Base-by-base conservation (phyloP, 2,113 vertebrate genomes). In the Ptilonorhynchus violaceus region DNA sequence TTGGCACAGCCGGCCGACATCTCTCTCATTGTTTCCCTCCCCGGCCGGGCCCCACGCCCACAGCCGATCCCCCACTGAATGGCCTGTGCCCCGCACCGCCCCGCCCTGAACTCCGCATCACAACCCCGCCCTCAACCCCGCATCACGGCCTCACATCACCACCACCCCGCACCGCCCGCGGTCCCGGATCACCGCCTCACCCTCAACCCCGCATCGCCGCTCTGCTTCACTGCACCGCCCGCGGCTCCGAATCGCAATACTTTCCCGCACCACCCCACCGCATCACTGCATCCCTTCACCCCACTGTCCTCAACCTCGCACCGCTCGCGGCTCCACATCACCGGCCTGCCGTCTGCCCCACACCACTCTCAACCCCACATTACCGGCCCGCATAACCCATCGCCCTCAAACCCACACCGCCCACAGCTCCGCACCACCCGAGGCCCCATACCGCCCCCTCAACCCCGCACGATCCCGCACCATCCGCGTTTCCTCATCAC, bases 91-190 rank as follows among this genome's bases (percentile, higher is more conserved):
- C n/a, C 58, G n/a, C 23, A 10, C 14, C 13, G 3, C 37, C 46
- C 10, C 0, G 7, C 25, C 37, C 11, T n/a, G n/a, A n/a, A n/a
- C 15, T 15, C 35, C 5, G 5, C 17, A 56, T 22, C 27, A 17
- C 16, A 3, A 12, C 16, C 28, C 23, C 30, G 5, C 13, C 28
- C 52, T 12, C 53, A 11, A 30, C 53, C 10, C 28, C 52, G 10
- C 37, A 10, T 39, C 37, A 39, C 37, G 37, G 37, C 37, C 37
- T 39, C 37, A 39, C 28, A 50, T 18, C 28, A 12, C n/a, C 27
- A 25, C 16, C 0, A 5, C 21, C 8, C 11, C 5, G 0, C 11
- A 41, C 17, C 0, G 0, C 15, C 39, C 2, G 1, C 2, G 4
- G 25, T 7, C 13, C 23, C 10, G 0, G 14, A 58, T 33, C n/a